Evolutionary conservation across 2,797 vertebrate genomes (phyloP).

Genomic region (Centropyge bicolor): DNA sequence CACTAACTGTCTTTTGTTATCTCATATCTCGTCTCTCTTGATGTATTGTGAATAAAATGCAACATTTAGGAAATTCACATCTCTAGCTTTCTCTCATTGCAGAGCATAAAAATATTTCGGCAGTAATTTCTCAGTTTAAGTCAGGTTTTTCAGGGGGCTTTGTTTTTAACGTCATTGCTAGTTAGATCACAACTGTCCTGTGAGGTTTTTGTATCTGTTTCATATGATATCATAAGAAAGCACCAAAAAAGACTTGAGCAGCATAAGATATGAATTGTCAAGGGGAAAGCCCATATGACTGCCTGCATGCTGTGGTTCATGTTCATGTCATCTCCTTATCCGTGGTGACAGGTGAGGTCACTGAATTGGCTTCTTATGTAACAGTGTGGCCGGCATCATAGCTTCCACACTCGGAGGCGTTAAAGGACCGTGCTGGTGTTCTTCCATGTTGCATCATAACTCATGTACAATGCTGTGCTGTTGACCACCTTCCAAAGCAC

Average conservation of each 20-base stretch:
- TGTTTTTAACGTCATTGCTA: background rate
- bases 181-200: background rate
- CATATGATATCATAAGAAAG: background rate
- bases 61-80: constrained; percentile 5
- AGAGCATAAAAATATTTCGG: background rate
- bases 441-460: background rate
- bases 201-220: background rate
- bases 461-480: background rate
- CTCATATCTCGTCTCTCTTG: constrained; percentile 1
- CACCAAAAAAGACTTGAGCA: background rate
- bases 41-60: background rate
- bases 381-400: constrained; percentile 18
- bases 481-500: background rate
- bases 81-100: background rate
- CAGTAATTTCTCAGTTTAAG: background rate
- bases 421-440: background rate
- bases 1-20: background rate
- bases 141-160: background rate
- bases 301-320: constrained; percentile 11
- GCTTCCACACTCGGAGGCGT: background rate
- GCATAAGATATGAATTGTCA: background rate
- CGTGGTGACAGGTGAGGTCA: constrained; percentile 22
- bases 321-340: constrained; percentile 18
- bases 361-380: constrained; percentile 36
- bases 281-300: constrained; percentile 7